Conservation (phyloP, 2,113 vertebrate genomes). For the Buteo buteo region DNA sequence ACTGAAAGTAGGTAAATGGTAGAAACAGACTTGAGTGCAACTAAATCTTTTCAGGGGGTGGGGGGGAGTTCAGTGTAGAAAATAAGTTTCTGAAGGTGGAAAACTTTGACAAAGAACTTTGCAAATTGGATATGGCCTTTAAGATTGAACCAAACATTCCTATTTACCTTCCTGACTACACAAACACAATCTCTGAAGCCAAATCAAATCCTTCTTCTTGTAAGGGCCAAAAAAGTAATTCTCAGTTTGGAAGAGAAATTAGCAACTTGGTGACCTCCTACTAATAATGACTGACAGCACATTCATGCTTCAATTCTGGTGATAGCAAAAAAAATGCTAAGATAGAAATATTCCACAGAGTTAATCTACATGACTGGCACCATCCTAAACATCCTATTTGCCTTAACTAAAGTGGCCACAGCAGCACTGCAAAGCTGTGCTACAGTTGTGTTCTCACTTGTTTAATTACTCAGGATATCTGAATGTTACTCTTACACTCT, state of each 20-base stretch:
- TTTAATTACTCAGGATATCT: background rate
- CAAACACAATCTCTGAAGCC: background rate
- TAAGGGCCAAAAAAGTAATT: background rate
- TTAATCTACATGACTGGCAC: background rate
- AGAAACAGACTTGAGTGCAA: background rate
- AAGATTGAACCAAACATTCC: background rate
- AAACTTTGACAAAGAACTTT: background rate
- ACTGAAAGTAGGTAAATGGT: background rate
- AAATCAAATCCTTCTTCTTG: background rate
- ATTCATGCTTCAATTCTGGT: background rate
- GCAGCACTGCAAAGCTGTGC: background rate
- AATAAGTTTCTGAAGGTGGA: background rate
- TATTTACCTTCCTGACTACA: background rate
- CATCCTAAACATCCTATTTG: background rate
- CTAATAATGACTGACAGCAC: background rate
- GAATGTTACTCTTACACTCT: background rate
- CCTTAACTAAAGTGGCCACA: background rate
- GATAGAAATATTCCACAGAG: background rate
- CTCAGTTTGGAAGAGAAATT: background rate
- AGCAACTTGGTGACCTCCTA: background rate
- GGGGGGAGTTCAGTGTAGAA: fast-evolving
- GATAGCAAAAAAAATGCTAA: background rate
- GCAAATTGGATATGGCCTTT: background rate
- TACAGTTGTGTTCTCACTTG: background rate
- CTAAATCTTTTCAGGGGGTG: background rate